Conservation (phyloP, 2,797 vertebrate genomes). For the Gila robusta region DNA sequence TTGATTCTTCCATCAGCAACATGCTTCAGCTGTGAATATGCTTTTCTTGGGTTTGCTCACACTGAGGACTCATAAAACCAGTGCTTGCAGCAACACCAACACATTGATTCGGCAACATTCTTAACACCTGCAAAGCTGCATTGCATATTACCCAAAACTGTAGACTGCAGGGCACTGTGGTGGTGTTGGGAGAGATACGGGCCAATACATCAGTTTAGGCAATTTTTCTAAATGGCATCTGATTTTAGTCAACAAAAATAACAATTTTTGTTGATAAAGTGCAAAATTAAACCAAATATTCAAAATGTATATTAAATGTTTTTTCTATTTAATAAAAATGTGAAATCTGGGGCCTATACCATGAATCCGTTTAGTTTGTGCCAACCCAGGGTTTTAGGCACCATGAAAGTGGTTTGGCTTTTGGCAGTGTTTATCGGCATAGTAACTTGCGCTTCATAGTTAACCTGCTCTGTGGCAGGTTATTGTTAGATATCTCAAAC, state of each 20-base stretch:
- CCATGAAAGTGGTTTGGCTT: no score
- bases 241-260: not conserved
- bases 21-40: conserved; percentile 49
- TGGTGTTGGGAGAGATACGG: conserved; percentile 61
- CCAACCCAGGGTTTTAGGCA: no score
- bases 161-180: conserved; percentile 61
- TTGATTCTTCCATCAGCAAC: conserved; percentile 48
- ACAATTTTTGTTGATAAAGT: no score
- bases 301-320: not conserved
- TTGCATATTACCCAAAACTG: conserved; percentile 55
- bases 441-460: no score
- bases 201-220: not conserved
- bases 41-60: conserved; percentile 41
- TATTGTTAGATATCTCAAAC: no score
- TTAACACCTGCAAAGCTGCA: conserved; percentile 59
- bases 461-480: no score
- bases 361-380: no score
- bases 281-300: not conserved
- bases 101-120: conserved; percentile 52
- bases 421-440: no score
- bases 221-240: not conserved
- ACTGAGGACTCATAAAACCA: conserved; percentile 54
- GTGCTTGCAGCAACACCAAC: conserved; percentile 43
- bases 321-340: not conserved
- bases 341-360: not conserved